Base-by-base conservation (phyloP, 2,797 vertebrate genomes). In the Pangasius mekongensis region DNA sequence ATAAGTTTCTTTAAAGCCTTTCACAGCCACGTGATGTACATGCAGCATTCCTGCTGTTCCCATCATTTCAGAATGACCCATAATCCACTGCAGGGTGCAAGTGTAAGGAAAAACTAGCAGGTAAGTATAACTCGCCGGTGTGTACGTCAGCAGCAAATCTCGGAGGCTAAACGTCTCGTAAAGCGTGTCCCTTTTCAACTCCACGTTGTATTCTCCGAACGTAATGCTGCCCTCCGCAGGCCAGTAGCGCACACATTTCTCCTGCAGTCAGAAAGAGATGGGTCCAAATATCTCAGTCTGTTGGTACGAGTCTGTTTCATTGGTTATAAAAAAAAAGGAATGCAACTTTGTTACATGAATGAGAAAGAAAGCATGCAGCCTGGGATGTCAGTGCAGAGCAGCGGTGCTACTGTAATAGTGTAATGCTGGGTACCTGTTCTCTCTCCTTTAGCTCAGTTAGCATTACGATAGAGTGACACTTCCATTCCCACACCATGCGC, bases 401-500 rank as follows among this genome's bases (percentile, higher is more conserved):
- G 16, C 2, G 33, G 0, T 9, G 30, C 13, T 24, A 24, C 13
- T 80, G 78, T 49, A 73, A 36, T 0, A 14, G 7, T 3, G 4
- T 56, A 10, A 33, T 22, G 9, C n/a, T 52, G 16, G 11, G 3
- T 89, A 99, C 98, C 98, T 99, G 98, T 93, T 99, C 98, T 90
- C 98, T 95, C 95, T 99, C 98, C 91, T 98, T 97, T 9, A 99
- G 97, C 93, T 99, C 98, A 0, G 98, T 99, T 89, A 99, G 97
- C 97, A 98, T 99, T 87, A 99, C 98, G 10, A 99, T 97, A 47
- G 98, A 98, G 95, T 98, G 98, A 91, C 97, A 99, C 93, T 97
- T 98, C 97, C 98, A 98, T 93, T 99, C 98, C 98, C 98, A 99
- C 90, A 98, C 96, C 98, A 99, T 99, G 94, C 98, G 95, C 98